phyloP scores from a whole-genome alignment of 2,113 vertebrate genomes.

The Hippoglossus stenolepis region DNA sequence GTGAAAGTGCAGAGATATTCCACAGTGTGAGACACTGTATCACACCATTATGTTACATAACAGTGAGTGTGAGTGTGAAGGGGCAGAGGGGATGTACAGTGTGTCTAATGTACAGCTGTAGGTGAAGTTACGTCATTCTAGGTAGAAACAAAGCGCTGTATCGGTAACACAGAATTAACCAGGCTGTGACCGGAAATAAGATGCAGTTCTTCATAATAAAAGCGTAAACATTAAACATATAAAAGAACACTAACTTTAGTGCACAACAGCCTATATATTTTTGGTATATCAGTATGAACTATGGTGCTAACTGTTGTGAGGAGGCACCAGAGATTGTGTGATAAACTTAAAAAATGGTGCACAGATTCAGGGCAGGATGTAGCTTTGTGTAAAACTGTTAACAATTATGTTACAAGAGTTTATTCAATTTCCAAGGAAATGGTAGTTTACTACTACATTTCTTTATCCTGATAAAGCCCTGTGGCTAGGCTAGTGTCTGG shows the following conservation, averaged over 20 bases:
- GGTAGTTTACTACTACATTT: too few relatives aligned
- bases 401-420: too few relatives aligned
- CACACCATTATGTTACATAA: neutral
- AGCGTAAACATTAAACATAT: neutral
- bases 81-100: neutral
- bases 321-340: too few relatives aligned
- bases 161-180: neutral
- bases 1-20: neutral
- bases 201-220: slow-evolving; percentile 39
- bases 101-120: neutral
- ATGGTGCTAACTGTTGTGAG: too few relatives aligned
- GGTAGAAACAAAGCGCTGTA: slow-evolving; percentile 52
- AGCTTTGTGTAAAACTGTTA: too few relatives aligned
- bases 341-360: neutral
- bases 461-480: too few relatives aligned
- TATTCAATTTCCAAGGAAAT: too few relatives aligned
- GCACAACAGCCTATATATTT: too few relatives aligned
- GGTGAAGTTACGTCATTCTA: slow-evolving; percentile 54
- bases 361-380: too few relatives aligned
- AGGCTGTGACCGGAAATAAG: slow-evolving; percentile 11
- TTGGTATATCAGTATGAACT: too few relatives aligned
- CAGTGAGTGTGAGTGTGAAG: neutral
- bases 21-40: neutral
- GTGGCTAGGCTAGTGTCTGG: too few relatives aligned
- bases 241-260: neutral